Conservation (phyloP, 2,888 invertebrate genomes). For the Tiliacea aurago region DNA sequence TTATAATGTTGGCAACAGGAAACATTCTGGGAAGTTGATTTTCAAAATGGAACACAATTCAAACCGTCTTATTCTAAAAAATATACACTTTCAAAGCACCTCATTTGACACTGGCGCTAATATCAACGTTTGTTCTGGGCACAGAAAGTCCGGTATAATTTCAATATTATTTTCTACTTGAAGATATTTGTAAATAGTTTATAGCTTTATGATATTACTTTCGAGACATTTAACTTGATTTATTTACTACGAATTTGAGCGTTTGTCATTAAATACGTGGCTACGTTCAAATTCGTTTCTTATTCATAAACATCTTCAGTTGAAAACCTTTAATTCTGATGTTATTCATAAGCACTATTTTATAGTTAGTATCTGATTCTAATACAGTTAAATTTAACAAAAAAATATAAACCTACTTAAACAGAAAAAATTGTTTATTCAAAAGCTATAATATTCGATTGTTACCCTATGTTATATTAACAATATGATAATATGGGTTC, state of each 20-base stretch:
- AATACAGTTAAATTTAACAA: conserved; percentile 79
- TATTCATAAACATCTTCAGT: conserved; percentile 55
- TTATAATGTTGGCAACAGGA: conserved; percentile 67
- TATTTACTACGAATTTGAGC: conserved; percentile 24
- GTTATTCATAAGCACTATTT: conserved; percentile 76
- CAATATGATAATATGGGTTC: conserved; percentile 81
- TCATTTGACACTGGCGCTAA: conserved; percentile 84
- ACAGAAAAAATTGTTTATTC: conserved; percentile 72
- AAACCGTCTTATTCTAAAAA: conserved; percentile 79
- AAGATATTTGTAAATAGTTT: conserved; percentile 37
- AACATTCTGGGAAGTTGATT: conserved; percentile 57
- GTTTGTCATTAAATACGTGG: background rate
- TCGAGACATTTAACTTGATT: conserved; percentile 29
- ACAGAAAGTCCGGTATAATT: conserved; percentile 58
- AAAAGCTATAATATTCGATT: conserved; percentile 80
- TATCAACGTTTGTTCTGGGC: conserved; percentile 80
- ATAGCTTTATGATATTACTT: conserved; percentile 8
- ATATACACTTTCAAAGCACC: conserved; percentile 87
- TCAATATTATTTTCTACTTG: conserved; percentile 35
- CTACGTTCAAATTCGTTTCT: conserved; percentile 24
- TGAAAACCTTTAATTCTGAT: conserved; percentile 69
- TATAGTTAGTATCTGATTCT: conserved; percentile 81
- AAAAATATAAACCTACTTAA: conserved; percentile 77
- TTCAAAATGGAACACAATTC: conserved; percentile 70
- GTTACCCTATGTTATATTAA: conserved; percentile 77